Evolutionary conservation across 2,113 vertebrate species (phyloP).

Genomic region (Arizona elegans): DNA sequence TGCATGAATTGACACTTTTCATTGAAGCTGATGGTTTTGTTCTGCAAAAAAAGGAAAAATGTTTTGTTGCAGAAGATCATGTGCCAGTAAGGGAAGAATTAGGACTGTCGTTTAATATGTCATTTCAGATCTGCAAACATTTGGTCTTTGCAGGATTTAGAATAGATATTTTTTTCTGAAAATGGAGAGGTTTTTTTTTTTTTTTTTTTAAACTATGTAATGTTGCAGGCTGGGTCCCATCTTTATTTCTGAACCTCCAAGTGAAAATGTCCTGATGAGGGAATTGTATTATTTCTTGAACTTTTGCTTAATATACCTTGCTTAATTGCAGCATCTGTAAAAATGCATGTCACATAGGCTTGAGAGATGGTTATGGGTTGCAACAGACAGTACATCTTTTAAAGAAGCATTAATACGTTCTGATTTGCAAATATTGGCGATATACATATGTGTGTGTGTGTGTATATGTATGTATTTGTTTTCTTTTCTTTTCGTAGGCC

Average conservation of each 20-base stretch:
- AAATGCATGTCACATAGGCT: not conserved
- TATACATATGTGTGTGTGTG: too few relatives aligned
- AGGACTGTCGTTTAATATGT: not conserved
- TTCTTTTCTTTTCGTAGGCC: too few relatives aligned
- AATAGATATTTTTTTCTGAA: not conserved
- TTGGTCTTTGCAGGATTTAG: not conserved
- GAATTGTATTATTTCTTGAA: not conserved
- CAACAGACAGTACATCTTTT: not conserved
- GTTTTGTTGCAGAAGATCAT: fast-evolving
- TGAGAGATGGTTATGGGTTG: not conserved
- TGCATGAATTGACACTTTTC: not conserved
- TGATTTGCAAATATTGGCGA: not conserved
- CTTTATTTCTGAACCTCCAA: not conserved
- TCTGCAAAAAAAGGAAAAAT: not conserved
- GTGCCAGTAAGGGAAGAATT: not conserved
- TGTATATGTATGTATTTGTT: too few relatives aligned
- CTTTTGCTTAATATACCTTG: not conserved
- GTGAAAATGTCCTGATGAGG: not conserved
- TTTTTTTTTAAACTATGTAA: not conserved
- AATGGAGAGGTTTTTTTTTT: not conserved
- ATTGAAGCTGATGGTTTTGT: not conserved
- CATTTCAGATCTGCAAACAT: not conserved
- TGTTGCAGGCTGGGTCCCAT: not conserved
- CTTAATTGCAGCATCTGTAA: not conserved
- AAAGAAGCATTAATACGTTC: not conserved